Evolutionary conservation across 1,140 invertebrate species (phyloP).

Genomic region (Temnothorax nylanderi): DNA sequence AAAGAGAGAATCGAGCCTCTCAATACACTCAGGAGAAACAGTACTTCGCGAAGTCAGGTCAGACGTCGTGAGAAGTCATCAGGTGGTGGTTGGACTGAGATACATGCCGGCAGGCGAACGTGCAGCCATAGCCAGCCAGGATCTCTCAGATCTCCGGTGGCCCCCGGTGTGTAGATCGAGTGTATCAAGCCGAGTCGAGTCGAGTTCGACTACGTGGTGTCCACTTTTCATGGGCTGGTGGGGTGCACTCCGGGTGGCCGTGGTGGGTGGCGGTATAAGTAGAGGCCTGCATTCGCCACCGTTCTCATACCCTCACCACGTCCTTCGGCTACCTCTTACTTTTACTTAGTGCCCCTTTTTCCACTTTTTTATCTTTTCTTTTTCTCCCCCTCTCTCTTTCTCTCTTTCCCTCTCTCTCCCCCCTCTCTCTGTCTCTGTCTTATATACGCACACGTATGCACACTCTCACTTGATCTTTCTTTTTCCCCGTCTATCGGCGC

Average conservation of each 20-base stretch:
- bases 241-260: constrained; percentile 78
- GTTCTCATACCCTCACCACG: constrained; percentile 85
- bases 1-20: background rate
- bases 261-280: constrained; percentile 85
- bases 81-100: background rate
- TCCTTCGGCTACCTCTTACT: constrained; percentile 83
- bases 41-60: background rate
- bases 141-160: constrained; percentile 32
- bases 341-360: constrained; percentile 74
- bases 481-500: constrained; percentile 29
- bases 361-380: constrained; percentile 56
- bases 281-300: constrained; percentile 84
- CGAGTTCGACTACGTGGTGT: constrained; percentile 74
- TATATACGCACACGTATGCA: background rate
- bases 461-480: background rate
- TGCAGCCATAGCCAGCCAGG: constrained; percentile 15
- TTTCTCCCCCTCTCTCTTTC: constrained; percentile 24
- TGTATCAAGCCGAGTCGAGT: constrained; percentile 48
- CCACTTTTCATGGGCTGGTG: constrained; percentile 81
- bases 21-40: background rate
- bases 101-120: constrained; percentile 1
- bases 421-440: background rate
- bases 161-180: constrained; percentile 12
- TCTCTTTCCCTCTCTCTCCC: background rate
- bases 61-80: constrained; percentile 21